These are phyloP conservation scores for Pollenia griseotomentosa DNA, from an alignment of 2,888 invertebrate genomes.

Conservation along the genomic window DNA sequence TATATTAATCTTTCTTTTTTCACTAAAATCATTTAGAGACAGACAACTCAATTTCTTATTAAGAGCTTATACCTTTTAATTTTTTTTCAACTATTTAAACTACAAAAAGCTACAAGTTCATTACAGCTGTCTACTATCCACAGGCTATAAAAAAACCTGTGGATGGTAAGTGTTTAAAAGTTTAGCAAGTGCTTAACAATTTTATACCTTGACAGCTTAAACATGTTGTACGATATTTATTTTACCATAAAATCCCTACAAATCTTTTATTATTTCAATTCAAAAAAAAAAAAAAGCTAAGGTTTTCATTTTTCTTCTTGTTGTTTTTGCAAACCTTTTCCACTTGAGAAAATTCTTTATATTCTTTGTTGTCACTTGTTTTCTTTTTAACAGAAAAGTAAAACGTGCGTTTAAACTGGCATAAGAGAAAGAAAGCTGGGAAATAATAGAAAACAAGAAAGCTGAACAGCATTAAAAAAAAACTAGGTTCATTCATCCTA, in stretches of 20 bases:
- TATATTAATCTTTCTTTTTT: too few species aligned
- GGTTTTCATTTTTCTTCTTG: conserved; percentile 18
- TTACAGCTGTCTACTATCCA: background rate
- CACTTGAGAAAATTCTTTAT: conserved; percentile 56
- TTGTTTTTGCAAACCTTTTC: conserved; percentile 43
- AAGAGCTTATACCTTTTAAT: too few species aligned
- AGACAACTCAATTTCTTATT: too few species aligned
- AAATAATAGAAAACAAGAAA: background rate
- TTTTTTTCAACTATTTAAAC: too few species aligned
- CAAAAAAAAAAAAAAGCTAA: conserved; percentile 1
- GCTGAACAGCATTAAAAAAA: conserved; percentile 8
- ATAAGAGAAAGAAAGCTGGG: background rate
- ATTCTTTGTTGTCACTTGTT: background rate
- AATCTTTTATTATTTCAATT: conserved; percentile 27
- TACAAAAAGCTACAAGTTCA: background rate
- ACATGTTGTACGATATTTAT: background rate
- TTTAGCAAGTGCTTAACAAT: background rate
- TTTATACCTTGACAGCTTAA: background rate
- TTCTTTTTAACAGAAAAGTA: background rate
- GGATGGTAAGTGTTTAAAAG: background rate
- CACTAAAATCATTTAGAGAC: too few species aligned
- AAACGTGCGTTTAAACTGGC: background rate
- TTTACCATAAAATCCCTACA: conserved; percentile 36
- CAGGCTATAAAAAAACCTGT: background rate
- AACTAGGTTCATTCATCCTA: conserved; percentile 37